These are phyloP conservation scores for Babylonia areolata DNA, from an alignment of 1,140 invertebrate species.

Conservation along the genomic window DNA sequence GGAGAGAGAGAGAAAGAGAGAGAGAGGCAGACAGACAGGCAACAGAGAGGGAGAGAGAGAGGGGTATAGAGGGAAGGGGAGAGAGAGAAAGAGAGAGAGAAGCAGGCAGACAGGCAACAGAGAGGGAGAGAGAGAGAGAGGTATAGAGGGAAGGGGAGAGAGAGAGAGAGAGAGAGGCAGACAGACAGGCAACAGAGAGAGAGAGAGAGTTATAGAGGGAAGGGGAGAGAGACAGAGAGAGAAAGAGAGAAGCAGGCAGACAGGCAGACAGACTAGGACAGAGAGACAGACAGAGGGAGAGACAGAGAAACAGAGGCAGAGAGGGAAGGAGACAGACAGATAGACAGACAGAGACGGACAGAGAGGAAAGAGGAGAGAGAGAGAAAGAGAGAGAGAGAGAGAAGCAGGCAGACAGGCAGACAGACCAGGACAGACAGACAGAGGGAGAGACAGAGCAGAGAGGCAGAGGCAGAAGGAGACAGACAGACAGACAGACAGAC, in stretches of 20 bases:
- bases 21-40: no score
- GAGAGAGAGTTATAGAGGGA: background rate
- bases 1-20: no score
- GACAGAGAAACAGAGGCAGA: constrained; percentile 10
- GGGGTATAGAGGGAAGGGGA: no score
- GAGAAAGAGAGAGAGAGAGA: background rate
- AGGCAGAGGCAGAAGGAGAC: background rate
- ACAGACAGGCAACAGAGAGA: background rate
- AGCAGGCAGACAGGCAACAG: background rate
- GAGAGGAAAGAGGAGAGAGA: background rate
- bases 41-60: no score
- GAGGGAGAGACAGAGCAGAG: background rate
- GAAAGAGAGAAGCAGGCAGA: background rate
- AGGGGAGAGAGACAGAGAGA: background rate
- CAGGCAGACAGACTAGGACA: background rate
- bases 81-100: background rate
- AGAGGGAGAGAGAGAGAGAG: no score
- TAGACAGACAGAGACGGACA: background rate
- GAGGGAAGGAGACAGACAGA: background rate
- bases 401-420: background rate
- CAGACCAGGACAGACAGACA: background rate
- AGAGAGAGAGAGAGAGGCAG: background rate
- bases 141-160: no score
- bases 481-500: background rate
- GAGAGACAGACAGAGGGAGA: background rate